A percentile compares a stretch with the other conserved stretches of the same genome.
Conservation (phyloP, 2,888 invertebrate genomes). For the Antitype chi region DNA sequence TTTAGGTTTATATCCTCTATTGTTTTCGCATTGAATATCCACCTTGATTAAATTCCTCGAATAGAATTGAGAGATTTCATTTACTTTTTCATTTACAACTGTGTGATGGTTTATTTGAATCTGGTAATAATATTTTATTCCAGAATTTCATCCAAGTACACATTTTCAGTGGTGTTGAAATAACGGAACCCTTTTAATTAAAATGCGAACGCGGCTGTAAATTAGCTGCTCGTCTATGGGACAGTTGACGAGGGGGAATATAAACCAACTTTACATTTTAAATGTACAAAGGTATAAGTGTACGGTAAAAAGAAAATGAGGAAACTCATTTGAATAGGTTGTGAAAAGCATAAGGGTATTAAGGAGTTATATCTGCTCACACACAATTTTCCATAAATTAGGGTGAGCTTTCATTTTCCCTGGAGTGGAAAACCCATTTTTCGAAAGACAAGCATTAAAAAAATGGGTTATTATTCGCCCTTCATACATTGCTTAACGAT, state of each 20-base stretch:
- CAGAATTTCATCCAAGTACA: slow-evolving; percentile 37
- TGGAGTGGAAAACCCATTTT: neutral
- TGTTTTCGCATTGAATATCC: slow-evolving; percentile 17
- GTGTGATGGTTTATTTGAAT: slow-evolving; percentile 17
- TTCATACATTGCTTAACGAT: slow-evolving; percentile 21
- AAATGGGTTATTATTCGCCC: slow-evolving; percentile 16
- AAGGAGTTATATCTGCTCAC: neutral
- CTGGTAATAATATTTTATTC: slow-evolving; percentile 12
- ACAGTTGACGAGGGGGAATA: slow-evolving; percentile 64
- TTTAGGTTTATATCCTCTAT: slow-evolving; percentile 28
- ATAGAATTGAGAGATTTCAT: slow-evolving; percentile 14
- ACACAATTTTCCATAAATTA: slow-evolving; percentile 22
- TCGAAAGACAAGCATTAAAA: slow-evolving; percentile 11
- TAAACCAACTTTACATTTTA: slow-evolving; percentile 32
- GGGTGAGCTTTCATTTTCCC: slow-evolving; percentile 22
- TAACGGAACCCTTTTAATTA: slow-evolving; percentile 73
- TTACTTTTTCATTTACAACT: slow-evolving; percentile 8
- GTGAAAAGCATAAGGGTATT: neutral
- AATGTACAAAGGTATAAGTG: neutral
- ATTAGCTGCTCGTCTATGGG: slow-evolving; percentile 71
- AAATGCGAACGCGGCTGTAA: slow-evolving; percentile 73
- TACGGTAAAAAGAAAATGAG: neutral
- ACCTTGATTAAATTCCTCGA: slow-evolving; percentile 31
- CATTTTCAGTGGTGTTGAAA: slow-evolving; percentile 50
- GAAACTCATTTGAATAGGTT: slow-evolving; percentile 13